Conservation (phyloP, 2,797 vertebrate species). For the Peromyscus aztecus region DNA sequence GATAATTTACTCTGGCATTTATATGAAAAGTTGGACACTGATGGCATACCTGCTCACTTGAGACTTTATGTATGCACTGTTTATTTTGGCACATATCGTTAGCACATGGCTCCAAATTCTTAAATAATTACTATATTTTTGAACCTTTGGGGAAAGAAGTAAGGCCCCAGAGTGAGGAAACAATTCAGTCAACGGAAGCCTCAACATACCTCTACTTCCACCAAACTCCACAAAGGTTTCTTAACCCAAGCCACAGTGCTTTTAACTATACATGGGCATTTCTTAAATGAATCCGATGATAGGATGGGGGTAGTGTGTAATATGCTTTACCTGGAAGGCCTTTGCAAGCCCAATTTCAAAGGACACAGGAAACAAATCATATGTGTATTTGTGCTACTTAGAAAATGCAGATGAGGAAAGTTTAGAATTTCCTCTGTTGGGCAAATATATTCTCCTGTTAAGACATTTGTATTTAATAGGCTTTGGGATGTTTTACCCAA, state of each 20-base stretch:
- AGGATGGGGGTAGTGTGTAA: not conserved
- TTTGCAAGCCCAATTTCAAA: slow-evolving; percentile 50
- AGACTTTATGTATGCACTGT: slow-evolving; percentile 15
- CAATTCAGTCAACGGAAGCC: not conserved
- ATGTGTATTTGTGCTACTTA: slow-evolving; percentile 32
- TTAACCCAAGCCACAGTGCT: not conserved
- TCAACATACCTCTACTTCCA: not conserved
- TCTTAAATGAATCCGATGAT: not conserved
- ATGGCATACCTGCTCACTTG: slow-evolving; percentile 25
- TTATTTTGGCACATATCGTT: slow-evolving; percentile 42
- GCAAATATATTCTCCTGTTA: slow-evolving; percentile 53
- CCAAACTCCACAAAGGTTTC: not conserved
- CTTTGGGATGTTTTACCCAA: slow-evolving; percentile 59
- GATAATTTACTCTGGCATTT: slow-evolving; percentile 65
- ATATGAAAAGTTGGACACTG: slow-evolving; percentile 23
- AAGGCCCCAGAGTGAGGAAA: not conserved
- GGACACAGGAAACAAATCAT: slow-evolving; percentile 4
- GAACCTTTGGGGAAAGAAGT: not conserved
- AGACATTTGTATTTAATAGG: slow-evolving; percentile 56
- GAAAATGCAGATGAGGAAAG: slow-evolving; percentile 37
- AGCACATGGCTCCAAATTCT: slow-evolving; percentile 27
- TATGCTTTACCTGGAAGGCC: not conserved
- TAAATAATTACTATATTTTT: slow-evolving; percentile 36
- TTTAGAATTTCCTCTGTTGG: slow-evolving; percentile 48
- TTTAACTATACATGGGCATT: not conserved